Conservation (phyloP, 2,888 invertebrate genomes). For the Hybos culiciformis region DNA sequence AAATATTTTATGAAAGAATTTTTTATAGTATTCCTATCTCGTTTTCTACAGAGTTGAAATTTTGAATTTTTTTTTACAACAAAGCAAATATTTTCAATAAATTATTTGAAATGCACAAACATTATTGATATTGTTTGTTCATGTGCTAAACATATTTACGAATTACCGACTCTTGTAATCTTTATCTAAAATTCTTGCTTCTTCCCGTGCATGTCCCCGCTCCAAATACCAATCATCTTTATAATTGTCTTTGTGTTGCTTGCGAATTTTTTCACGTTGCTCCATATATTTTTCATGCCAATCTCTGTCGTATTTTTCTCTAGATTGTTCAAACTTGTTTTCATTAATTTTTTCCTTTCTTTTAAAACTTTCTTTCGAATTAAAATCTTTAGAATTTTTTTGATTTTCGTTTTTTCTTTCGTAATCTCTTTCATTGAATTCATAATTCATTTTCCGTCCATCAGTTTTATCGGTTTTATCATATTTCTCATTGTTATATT, state of each 20-base stretch:
- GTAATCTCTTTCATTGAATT: conserved; percentile 10
- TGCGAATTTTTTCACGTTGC: conserved; percentile 24
- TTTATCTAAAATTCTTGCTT: conserved; percentile 22
- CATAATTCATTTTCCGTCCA: conserved; percentile 10
- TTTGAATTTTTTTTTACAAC: no score
- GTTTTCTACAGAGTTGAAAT: no score
- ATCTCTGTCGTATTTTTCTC: conserved; percentile 9
- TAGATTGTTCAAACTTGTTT: conserved; percentile 5
- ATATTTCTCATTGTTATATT: conserved; percentile 5
- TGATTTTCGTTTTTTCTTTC: conserved; percentile 8
- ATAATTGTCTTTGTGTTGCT: conserved; percentile 16
- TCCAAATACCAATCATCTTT: conserved; percentile 28
- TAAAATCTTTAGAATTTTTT: background rate
- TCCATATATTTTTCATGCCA: conserved; percentile 30
- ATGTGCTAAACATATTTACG: no score
- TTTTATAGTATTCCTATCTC: no score
- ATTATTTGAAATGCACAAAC: no score
- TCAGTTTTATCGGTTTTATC: conserved; percentile 11
- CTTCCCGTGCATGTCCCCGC: conserved; percentile 26
- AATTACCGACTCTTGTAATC: no score
- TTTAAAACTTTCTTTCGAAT: conserved; percentile 6
- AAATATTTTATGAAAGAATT: no score
- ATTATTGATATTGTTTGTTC: no score
- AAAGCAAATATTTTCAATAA: no score
- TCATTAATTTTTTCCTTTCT: conserved; percentile 10